Evolutionary conservation across 2,888 invertebrate species (phyloP).

Genomic region (Epinotia ramella): DNA sequence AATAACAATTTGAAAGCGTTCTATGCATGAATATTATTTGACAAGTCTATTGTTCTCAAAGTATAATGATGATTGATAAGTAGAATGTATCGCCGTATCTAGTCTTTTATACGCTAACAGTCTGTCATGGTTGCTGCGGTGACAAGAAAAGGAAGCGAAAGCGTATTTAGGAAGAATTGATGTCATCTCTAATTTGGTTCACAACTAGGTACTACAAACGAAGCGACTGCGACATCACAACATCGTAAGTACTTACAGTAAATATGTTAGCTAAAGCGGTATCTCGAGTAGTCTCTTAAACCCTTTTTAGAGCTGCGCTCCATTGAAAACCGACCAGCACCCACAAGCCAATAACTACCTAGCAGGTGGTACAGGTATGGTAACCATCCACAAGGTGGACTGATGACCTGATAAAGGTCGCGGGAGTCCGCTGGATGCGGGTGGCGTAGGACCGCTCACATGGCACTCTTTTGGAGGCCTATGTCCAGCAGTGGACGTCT

Average conservation of each 20-base stretch:
- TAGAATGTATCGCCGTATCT: conserved; percentile 14
- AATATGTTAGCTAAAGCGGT: too few relatives aligned
- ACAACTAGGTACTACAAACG: neutral
- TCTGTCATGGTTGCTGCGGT: neutral
- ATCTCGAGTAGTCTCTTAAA: too few relatives aligned
- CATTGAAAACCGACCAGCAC: too few relatives aligned
- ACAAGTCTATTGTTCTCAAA: conserved; percentile 28
- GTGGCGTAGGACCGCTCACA: too few relatives aligned
- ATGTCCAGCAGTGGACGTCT: too few relatives aligned
- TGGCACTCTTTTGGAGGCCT: too few relatives aligned
- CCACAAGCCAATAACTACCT: too few relatives aligned
- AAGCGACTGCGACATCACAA: neutral
- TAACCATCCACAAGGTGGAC: too few relatives aligned
- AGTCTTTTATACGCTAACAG: conserved; percentile 32
- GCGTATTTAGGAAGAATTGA: neutral
- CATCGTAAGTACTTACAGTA: neutral
- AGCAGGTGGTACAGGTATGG: too few relatives aligned
- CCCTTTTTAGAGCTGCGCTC: too few relatives aligned
- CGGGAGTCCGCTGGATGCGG: too few relatives aligned
- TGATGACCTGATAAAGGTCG: too few relatives aligned
- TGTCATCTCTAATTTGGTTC: neutral
- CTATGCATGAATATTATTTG: conserved; percentile 26
- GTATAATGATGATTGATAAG: conserved; percentile 36
- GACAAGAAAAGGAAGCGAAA: conserved; percentile 17
- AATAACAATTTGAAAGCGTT: conserved; percentile 34